A percentile compares a stretch with the other conserved stretches of the same genome.
phyloP scores from a whole-genome alignment of 1,140 invertebrate genomes.

The Eufriesea mexicana region DNA sequence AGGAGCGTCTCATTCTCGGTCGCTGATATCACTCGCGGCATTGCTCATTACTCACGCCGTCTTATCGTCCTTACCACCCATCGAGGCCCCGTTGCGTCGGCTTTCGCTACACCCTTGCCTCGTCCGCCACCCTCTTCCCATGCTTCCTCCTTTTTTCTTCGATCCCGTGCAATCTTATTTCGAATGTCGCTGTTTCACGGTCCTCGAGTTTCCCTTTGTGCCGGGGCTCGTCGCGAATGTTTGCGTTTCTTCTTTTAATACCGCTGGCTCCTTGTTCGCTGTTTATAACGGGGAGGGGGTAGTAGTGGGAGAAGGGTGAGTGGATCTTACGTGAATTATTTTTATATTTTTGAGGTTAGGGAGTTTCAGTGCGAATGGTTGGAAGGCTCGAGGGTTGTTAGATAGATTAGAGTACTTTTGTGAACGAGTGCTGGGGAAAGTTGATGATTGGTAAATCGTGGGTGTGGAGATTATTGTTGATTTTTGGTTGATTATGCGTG shows the following conservation, averaged over 20 bases:
- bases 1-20: constrained; percentile 77
- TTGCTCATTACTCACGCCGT: constrained; percentile 81
- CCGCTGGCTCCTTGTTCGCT: neutral
- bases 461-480: too few relatives aligned
- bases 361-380: too few relatives aligned
- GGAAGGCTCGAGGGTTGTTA: too few relatives aligned
- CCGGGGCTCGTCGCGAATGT: neutral
- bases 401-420: too few relatives aligned
- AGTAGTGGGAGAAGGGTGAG: too few relatives aligned
- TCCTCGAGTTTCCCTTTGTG: neutral
- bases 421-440: too few relatives aligned
- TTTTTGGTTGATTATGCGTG: too few relatives aligned
- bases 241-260: neutral
- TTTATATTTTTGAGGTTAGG: too few relatives aligned
- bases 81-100: constrained; percentile 47
- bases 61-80: constrained; percentile 75
- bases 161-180: constrained; percentile 53
- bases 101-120: constrained; percentile 60
- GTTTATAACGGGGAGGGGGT: too few relatives aligned
- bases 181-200: neutral
- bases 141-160: constrained; percentile 27
- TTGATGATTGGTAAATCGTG: too few relatives aligned
- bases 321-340: too few relatives aligned
- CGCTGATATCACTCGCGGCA: constrained; percentile 81
- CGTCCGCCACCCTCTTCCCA: constrained; percentile 25